phyloP scores from a whole-genome alignment of 1,140 invertebrate genomes.

The Telenomus remus region DNA sequence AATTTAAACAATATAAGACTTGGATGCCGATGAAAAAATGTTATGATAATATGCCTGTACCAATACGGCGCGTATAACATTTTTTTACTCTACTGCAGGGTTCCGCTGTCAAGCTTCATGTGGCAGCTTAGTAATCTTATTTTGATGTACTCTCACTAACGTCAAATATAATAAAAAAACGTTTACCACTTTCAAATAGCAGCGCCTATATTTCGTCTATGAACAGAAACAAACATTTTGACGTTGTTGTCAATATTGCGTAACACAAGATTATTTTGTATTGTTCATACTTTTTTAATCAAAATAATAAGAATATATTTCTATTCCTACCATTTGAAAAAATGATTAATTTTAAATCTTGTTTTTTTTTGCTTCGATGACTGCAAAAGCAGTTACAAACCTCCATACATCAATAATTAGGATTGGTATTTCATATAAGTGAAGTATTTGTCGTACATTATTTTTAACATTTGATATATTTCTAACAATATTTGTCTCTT shows the following conservation, averaged over 20 bases:
- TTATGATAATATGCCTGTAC: slow-evolving; percentile 26
- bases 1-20: slow-evolving; percentile 7
- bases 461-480: too few relatives aligned
- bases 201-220: background rate
- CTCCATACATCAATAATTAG: too few relatives aligned
- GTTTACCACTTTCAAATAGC: background rate
- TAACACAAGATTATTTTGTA: too few relatives aligned
- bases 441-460: too few relatives aligned
- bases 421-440: too few relatives aligned
- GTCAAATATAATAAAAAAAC: slow-evolving; percentile 17
- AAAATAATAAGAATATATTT: too few relatives aligned
- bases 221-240: background rate
- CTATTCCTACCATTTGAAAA: too few relatives aligned
- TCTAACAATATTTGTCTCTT: too few relatives aligned
- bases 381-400: too few relatives aligned
- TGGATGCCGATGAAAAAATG: slow-evolving; percentile 13
- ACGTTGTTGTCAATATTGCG: background rate
- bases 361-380: too few relatives aligned
- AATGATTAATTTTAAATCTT: too few relatives aligned
- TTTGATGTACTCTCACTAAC: slow-evolving; percentile 23
- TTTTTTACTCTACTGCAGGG: slow-evolving; percentile 18
- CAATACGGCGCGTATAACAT: slow-evolving; percentile 22
- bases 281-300: too few relatives aligned
- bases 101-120: slow-evolving; percentile 22
- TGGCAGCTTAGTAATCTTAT: slow-evolving; percentile 16